Evolutionary conservation across 2,888 invertebrate species (phyloP).

Genomic region (Idaea aversata): DNA sequence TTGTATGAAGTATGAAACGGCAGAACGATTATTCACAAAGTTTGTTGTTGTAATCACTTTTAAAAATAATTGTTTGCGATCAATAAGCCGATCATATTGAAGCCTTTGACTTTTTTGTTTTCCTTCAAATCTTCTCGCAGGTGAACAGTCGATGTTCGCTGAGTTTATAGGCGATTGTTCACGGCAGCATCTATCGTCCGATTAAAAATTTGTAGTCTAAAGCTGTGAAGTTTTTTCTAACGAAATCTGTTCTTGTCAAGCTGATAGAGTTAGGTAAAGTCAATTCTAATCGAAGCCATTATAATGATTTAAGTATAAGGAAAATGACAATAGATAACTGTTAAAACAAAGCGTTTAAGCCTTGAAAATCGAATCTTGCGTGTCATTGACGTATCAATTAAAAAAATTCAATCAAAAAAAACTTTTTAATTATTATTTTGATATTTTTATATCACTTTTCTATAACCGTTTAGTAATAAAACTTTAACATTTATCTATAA

Average conservation of each 20-base stretch:
- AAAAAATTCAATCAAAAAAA: not conserved
- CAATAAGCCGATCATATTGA: too few species aligned
- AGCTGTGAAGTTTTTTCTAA: not conserved
- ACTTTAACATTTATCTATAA: not conserved
- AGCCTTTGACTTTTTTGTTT: too few species aligned
- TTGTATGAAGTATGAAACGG: too few species aligned
- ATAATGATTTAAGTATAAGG: not conserved
- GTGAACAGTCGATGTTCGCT: too few species aligned
- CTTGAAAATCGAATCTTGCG: not conserved
- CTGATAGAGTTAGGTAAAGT: not conserved
- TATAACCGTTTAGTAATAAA: not conserved
- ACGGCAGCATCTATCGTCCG: not conserved
- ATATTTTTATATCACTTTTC: not conserved
- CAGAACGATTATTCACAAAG: too few species aligned
- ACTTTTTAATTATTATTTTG: not conserved
- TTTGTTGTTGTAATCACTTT: too few species aligned
- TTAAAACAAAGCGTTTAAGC: not conserved
- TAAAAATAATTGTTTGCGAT: too few species aligned
- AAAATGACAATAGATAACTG: not conserved
- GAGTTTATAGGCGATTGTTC: not conserved
- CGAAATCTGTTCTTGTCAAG: not conserved
- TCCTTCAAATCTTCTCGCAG: too few species aligned
- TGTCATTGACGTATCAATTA: not conserved
- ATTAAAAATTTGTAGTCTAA: not conserved
- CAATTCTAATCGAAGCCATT: not conserved